Evolutionary conservation across 1,140 invertebrate species (phyloP).

Genomic region (Danaus plexippus): DNA sequence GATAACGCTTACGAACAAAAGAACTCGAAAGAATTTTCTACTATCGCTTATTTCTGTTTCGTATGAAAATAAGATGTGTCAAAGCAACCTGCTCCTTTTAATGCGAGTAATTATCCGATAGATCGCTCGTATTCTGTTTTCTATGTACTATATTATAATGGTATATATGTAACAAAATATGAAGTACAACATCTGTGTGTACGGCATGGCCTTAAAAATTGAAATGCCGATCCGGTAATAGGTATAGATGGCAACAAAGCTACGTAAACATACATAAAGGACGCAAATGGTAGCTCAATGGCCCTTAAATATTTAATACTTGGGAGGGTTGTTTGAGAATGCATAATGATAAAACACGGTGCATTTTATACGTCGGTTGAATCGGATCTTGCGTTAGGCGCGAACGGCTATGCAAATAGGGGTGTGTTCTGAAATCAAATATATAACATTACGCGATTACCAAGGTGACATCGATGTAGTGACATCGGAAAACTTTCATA

Average conservation of each 20-base stretch:
- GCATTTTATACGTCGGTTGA: constrained; percentile 6
- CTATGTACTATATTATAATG: too few relatives aligned
- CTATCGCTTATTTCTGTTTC: too few relatives aligned
- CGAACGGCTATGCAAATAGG: neutral
- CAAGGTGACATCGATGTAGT: neutral
- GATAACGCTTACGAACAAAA: too few relatives aligned
- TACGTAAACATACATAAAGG: neutral
- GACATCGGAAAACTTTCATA: neutral
- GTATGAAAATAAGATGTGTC: too few relatives aligned
- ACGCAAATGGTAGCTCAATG: constrained; percentile 8
- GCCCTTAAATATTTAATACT: constrained; percentile 11
- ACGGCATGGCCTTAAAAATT: constrained; percentile 1
- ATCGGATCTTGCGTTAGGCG: constrained; percentile 1
- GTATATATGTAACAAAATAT: too few relatives aligned
- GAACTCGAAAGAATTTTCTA: too few relatives aligned
- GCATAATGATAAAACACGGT: constrained; percentile 7
- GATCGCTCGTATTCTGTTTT: too few relatives aligned
- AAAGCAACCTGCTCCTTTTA: too few relatives aligned
- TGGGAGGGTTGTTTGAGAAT: constrained; percentile 4
- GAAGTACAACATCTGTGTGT: too few relatives aligned
- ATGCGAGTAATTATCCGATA: too few relatives aligned
- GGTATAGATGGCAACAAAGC: neutral
- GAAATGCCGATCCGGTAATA: too few relatives aligned
- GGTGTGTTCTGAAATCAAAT: constrained; percentile 3
- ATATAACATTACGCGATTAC: too few relatives aligned